Percentiles rank a stretch among this genome's conserved stretches.
phyloP scores from a whole-genome alignment of 2,888 invertebrate genomes.

The Mesorhabditis sp. region DNA sequence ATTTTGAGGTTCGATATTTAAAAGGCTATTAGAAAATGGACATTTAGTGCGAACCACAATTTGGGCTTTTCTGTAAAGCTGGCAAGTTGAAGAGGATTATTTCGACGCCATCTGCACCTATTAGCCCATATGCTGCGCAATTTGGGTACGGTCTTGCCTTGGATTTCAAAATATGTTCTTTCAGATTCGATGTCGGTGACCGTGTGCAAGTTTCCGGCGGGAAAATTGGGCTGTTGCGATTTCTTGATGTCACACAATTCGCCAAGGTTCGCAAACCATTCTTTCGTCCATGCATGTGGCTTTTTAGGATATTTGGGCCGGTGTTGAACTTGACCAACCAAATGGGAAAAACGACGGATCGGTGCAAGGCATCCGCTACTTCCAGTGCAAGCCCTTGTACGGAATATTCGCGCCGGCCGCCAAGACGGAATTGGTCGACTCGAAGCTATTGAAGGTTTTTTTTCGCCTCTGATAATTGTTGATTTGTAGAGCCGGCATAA shows the following conservation, averaged over 20 bases:
- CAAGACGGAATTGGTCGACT: slow-evolving; percentile 68
- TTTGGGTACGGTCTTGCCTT: slow-evolving; percentile 15
- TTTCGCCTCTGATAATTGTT: neutral
- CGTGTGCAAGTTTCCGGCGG: slow-evolving; percentile 47
- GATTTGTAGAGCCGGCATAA: slow-evolving; percentile 30
- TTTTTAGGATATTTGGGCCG: slow-evolving; percentile 80
- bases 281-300: no score
- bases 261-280: slow-evolving; percentile 60
- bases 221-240: slow-evolving; percentile 60
- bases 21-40: neutral
- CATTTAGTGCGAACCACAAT: slow-evolving; percentile 22
- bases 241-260: slow-evolving; percentile 60
- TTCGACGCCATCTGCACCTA: slow-evolving; percentile 11
- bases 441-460: slow-evolving; percentile 16
- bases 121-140: slow-evolving; percentile 18
- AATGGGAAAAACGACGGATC: slow-evolving; percentile 93
- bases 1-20: slow-evolving; percentile 34
- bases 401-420: slow-evolving; percentile 88
- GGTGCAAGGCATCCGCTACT: slow-evolving; percentile 77
- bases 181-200: slow-evolving; percentile 42
- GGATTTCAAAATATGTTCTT: neutral
- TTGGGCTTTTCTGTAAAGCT: slow-evolving; percentile 31
- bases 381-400: slow-evolving; percentile 82
- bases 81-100: slow-evolving; percentile 22
- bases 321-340: slow-evolving; percentile 87